Conservation (phyloP, 2,797 vertebrate species). For the Chanos chanos region DNA sequence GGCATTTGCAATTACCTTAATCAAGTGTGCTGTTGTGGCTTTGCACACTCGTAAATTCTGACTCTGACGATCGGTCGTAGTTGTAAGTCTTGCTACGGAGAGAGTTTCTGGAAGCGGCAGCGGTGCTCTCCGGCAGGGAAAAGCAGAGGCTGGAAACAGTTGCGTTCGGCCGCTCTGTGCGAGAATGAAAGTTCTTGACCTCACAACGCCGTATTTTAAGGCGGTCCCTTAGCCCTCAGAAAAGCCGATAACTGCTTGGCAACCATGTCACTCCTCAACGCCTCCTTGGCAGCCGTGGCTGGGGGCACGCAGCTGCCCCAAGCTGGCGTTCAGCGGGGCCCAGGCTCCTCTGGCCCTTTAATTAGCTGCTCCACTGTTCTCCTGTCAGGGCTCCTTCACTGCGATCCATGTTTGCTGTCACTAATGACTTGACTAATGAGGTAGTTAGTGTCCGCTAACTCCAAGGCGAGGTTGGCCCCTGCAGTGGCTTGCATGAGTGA, state of each 20-base stretch:
- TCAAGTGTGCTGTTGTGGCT: slow-evolving; percentile 5
- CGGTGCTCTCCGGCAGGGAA: slow-evolving; percentile 36
- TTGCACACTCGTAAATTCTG: slow-evolving; percentile 2
- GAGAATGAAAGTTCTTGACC: slow-evolving; percentile 39
- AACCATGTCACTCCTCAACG: slow-evolving; percentile 48
- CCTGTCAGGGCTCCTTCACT: slow-evolving; percentile 79
- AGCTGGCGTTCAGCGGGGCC: slow-evolving; percentile 67
- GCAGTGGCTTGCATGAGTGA: slow-evolving; percentile 55
- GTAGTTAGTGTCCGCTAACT: slow-evolving; percentile 84
- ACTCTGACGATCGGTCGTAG: too few species aligned
- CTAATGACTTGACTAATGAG: slow-evolving; percentile 95
- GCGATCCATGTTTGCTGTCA: slow-evolving; percentile 80
- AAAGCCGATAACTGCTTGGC: slow-evolving; percentile 63
- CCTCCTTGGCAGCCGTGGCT: slow-evolving; percentile 28
- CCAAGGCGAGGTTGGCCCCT: slow-evolving; percentile 70
- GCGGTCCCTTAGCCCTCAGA: slow-evolving; percentile 42
- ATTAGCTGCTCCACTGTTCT: slow-evolving; percentile 83
- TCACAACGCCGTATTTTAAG: slow-evolving; percentile 49
- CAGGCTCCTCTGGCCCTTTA: slow-evolving; percentile 70
- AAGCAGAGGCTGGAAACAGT: slow-evolving; percentile 34
- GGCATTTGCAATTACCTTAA: slow-evolving; percentile 1
- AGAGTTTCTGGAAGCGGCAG: slow-evolving; percentile 46
- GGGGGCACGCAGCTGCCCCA: slow-evolving; percentile 73
- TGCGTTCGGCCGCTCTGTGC: slow-evolving; percentile 32
- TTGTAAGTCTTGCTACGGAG: too few species aligned